Evolutionary conservation across 1,140 invertebrate genomes (phyloP), one percentile per base, ranked within the genome.

Genomic region (Drosophila subobscura): DNA sequence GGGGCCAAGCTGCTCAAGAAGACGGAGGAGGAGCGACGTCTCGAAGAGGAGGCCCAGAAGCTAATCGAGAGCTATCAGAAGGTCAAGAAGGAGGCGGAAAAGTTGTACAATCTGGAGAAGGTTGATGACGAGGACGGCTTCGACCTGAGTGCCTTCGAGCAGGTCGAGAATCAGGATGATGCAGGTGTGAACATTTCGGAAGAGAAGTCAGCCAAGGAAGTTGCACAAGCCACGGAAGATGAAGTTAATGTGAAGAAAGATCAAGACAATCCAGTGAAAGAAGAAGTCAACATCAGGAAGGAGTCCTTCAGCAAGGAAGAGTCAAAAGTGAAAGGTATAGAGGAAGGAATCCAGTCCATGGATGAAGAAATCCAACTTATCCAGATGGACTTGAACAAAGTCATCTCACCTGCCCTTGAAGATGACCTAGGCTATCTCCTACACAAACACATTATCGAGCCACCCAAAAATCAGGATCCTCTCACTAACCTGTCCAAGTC

Each of bases 61-160:
- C 56, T 91, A 5, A 91, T 91, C 20, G 89, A 91, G 22, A 91
- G 89, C 54, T 91, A 91, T 66, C 89, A 91, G 52, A 91, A 91
- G 45, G 89, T 91, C 6, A 89, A 85, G 23, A 91, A 91, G 49
- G 89, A 91, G 27, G 86, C 89, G 0, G 89, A 91, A 41, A 77
- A 77, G 44, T 33, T 91, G 8, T 79, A 83, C 49, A 78, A 78
- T 14, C 67, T 74, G 5, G 70, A 86, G 55, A 54, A 72, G 41
- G 72, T 63, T 4, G 88, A 84, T 20, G 89, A 91, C 22, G 76
- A 89, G 49, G 72, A 88, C 8, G 89, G 89, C n/a, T 91, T 91
- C 2, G 89, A 89, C 42, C 42, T 91, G 20, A 84, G 85, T 33
- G 89, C 75, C 23, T 80, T 89, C 5, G 84, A 89, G 41, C 74